Evolutionary conservation across 2,888 invertebrate genomes (phyloP).

Genomic region (Podotricha telesiphe): DNA sequence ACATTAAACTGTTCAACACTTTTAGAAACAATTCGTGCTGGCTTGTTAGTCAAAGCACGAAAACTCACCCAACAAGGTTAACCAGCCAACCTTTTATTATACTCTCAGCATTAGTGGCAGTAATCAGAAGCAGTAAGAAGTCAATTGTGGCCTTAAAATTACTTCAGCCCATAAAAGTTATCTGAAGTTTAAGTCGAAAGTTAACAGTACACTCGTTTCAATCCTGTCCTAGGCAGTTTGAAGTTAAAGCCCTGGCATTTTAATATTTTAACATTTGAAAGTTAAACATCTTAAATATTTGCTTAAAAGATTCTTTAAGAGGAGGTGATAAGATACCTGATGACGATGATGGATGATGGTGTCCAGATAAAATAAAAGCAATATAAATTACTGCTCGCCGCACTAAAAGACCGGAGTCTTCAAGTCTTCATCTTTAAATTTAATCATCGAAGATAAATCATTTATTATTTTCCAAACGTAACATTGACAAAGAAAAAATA

Average conservation of each 20-base stretch:
- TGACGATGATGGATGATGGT: too few relatives aligned
- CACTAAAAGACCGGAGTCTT: not conserved
- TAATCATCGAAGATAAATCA: not conserved
- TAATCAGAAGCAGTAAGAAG: conserved; percentile 2
- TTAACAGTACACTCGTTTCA: conserved; percentile 18
- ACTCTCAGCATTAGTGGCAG: too few relatives aligned
- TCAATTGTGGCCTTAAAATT: conserved; percentile 10
- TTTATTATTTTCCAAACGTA: not conserved
- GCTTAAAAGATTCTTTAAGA: conserved; percentile 19
- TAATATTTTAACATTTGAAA: conserved; percentile 25
- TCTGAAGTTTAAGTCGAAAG: conserved; percentile 25
- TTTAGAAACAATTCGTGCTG: too few relatives aligned
- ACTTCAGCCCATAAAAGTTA: conserved; percentile 25
- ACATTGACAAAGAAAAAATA: not conserved
- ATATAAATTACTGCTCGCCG: not conserved
- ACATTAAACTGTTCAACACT: too few relatives aligned
- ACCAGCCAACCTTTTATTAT: too few relatives aligned
- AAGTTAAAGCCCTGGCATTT: conserved; percentile 19
- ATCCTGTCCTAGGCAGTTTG: conserved; percentile 17
- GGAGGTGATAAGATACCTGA: conserved; percentile 18
- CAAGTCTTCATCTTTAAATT: not conserved
- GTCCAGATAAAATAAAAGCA: conserved; percentile 6
- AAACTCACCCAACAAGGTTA: too few relatives aligned
- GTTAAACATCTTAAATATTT: conserved; percentile 33
- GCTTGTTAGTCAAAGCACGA: too few relatives aligned